Conservation (phyloP, 2,797 vertebrate genomes). For the Anguilla marmorata region DNA sequence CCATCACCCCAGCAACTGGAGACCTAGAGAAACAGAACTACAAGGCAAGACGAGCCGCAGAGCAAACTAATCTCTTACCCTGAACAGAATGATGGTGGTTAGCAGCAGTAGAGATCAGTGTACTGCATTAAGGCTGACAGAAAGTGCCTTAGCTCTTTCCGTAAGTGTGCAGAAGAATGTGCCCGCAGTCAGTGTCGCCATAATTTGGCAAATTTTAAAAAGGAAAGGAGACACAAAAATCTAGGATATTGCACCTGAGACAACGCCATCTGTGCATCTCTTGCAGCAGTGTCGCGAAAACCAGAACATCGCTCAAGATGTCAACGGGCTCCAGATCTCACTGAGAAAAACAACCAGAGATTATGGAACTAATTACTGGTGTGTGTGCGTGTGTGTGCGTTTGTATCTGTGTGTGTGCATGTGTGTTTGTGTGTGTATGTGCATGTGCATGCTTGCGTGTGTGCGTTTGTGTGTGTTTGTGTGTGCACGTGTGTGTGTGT, state of each 20-base stretch:
- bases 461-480: neutral
- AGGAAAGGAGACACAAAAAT: neutral
- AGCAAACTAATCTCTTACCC: neutral
- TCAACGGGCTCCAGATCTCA: too few relatives aligned
- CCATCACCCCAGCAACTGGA: neutral
- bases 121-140: neutral
- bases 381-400: constrained; percentile 9
- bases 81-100: neutral
- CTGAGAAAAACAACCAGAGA: too few relatives aligned
- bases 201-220: constrained; percentile 18
- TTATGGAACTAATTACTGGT: too few relatives aligned
- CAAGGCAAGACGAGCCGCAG: neutral
- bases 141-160: neutral
- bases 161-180: neutral
- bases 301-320: neutral
- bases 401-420: neutral
- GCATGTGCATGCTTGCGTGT: constrained; percentile 11
- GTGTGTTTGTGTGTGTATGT: neutral
- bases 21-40: neutral
- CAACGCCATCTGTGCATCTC: neutral
- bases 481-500: neutral
- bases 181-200: neutral
- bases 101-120: neutral
- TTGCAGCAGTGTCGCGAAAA: neutral
- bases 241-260: neutral